phyloP scores from a whole-genome alignment of 2,113 vertebrate genomes.

The Macroglossus sobrinus region DNA sequence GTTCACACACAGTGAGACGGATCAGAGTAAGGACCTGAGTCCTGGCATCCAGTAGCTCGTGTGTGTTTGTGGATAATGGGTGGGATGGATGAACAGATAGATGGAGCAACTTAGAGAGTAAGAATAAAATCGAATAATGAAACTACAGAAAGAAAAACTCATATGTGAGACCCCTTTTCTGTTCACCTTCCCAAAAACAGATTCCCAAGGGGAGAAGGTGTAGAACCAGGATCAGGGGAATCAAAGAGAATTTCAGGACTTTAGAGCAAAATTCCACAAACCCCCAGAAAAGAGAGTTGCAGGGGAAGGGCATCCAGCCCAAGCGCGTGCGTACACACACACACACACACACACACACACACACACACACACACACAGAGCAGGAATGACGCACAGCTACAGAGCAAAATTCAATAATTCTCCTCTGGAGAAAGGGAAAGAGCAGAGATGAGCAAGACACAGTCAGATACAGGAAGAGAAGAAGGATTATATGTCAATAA shows the following conservation, averaged over 20 bases:
- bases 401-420: slow-evolving; percentile 61
- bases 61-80: not conserved
- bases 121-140: not conserved
- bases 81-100: not conserved
- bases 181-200: not conserved
- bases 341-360: not conserved
- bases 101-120: not conserved
- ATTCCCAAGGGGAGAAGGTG: not conserved
- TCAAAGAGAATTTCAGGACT: slow-evolving; percentile 30
- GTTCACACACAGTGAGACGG: fast-evolving
- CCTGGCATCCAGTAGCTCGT: not conserved
- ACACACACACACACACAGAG: not conserved
- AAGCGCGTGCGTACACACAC: not conserved
- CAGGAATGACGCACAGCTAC: slow-evolving; percentile 51
- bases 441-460: slow-evolving; percentile 36
- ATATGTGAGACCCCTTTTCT: not conserved
- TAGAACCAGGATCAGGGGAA: not conserved
- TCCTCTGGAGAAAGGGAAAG: slow-evolving; percentile 45
- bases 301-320: not conserved
- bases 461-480: slow-evolving; percentile 25
- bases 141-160: not conserved
- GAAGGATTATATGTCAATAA: not conserved
- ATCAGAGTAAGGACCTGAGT: not conserved
- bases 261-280: not conserved
- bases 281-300: not conserved